These are phyloP conservation scores for Microcebus griseorufus DNA, from an alignment of 2,113 vertebrate genomes.

Conservation along the genomic window DNA sequence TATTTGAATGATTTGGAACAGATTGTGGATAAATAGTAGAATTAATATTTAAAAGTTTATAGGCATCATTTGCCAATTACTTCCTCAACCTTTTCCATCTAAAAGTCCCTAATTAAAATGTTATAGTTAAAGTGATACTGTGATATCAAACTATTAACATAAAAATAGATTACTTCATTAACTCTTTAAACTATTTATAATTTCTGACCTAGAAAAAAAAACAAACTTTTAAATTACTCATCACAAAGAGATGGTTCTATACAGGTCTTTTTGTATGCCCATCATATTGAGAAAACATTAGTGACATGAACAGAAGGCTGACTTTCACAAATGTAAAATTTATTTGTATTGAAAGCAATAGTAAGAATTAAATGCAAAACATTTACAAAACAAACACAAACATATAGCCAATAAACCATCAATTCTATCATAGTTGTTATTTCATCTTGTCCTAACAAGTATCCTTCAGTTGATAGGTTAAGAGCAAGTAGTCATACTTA, in stretches of 20 bases:
- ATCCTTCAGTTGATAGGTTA: neutral
- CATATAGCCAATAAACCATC: neutral
- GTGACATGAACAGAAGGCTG: neutral
- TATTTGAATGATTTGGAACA: neutral
- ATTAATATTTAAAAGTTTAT: neutral
- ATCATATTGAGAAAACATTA: neutral
- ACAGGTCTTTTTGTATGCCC: neutral
- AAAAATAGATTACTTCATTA: neutral
- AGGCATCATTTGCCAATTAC: neutral
- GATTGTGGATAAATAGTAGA: conserved; percentile 5
- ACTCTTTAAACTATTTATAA: neutral
- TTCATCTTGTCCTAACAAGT: neutral
- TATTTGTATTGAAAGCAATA: neutral
- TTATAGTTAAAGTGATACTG: neutral
- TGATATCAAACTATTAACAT: neutral
- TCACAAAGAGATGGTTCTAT: neutral
- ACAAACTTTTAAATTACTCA: neutral
- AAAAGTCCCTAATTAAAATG: neutral
- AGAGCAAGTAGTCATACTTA: neutral
- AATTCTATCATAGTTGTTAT: neutral
- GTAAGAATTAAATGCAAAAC: neutral
- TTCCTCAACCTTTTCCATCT: accelerated
- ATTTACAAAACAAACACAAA: neutral
- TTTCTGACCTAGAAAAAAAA: neutral
- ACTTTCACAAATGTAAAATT: neutral